Percentiles rank a stretch among this genome's conserved stretches.
These are phyloP conservation scores for Samia ricini DNA, from an alignment of 1,140 invertebrate genomes.

Conservation along the genomic window DNA sequence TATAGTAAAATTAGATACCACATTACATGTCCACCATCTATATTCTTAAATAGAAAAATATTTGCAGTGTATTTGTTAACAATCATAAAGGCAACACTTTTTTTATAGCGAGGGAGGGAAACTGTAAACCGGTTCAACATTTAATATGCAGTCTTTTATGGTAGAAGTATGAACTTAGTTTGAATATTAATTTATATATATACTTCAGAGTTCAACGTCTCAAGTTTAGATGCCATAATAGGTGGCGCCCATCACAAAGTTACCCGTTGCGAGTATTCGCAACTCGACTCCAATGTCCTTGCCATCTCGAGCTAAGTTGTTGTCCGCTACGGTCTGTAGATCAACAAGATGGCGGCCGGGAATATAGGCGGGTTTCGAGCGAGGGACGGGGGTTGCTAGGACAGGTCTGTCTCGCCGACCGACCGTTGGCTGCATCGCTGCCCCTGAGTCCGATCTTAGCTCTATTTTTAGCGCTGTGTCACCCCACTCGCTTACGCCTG, in stretches of 20 bases:
- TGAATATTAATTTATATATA: not conserved
- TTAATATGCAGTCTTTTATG: conserved; percentile 30
- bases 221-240: conserved; percentile 14
- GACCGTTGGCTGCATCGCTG: conserved; percentile 38
- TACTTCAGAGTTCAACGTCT: conserved; percentile 21
- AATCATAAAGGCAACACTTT: not conserved
- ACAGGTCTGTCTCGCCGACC: conserved; percentile 40
- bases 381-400: conserved; percentile 52
- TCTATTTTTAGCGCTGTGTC: conserved; percentile 76
- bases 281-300: conserved; percentile 49
- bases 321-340: conserved; percentile 54
- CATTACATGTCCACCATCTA: too few relatives aligned
- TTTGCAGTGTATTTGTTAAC: not conserved
- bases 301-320: conserved; percentile 48
- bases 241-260: conserved; percentile 22
- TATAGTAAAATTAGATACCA: not conserved
- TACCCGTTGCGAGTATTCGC: conserved; percentile 29
- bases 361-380: conserved; percentile 38
- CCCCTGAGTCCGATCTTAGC: conserved; percentile 48
- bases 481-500: conserved; percentile 54
- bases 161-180: not conserved
- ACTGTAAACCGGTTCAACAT: conserved; percentile 29
- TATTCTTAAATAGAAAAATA: not conserved
- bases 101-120: conserved; percentile 16
- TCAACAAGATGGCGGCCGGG: conserved; percentile 62